phyloP scores from a whole-genome alignment of 2,113 vertebrate species.

The Triplophysa dalaica region DNA sequence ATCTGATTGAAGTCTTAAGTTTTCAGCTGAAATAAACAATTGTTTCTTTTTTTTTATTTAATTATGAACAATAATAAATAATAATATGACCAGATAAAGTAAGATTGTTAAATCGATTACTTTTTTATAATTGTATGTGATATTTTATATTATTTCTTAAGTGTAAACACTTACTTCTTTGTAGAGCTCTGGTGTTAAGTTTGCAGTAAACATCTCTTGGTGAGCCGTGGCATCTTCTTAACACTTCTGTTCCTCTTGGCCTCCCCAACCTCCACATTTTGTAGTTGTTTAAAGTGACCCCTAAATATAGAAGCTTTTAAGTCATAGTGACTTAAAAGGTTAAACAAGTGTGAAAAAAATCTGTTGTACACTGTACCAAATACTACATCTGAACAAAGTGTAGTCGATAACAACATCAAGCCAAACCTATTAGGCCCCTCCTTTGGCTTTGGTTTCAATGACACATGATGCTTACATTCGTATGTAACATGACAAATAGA shows the following conservation, averaged over 20 bases:
- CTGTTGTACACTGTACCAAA: not conserved
- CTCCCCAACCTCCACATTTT: constrained; percentile 52
- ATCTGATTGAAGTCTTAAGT: not conserved
- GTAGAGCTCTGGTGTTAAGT: not conserved
- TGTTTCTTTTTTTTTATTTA: not conserved
- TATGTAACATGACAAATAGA: not conserved
- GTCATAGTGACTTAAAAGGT: not conserved
- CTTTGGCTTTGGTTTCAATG: constrained; percentile 23
- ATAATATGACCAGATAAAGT: not conserved
- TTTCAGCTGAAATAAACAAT: constrained; percentile 4
- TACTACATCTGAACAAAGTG: not conserved
- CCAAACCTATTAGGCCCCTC: constrained; percentile 17
- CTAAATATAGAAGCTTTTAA: not conserved
- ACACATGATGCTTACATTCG: not conserved
- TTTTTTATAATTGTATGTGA: too few species aligned
- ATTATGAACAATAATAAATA: too few species aligned
- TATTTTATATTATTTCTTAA: not conserved
- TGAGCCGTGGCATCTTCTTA: constrained; percentile 26
- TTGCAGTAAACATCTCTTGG: constrained; percentile 10
- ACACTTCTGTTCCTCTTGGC: constrained; percentile 4
- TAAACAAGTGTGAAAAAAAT: not conserved
- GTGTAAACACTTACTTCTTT: not conserved
- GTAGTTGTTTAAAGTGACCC: not conserved
- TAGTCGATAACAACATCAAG: constrained; percentile 11
- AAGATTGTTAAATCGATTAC: not conserved